Percentiles rank a stretch among this genome's conserved stretches.
Evolutionary conservation across 1,140 invertebrate genomes (phyloP).

Genomic region (Panagrolaimus sp.): DNA sequence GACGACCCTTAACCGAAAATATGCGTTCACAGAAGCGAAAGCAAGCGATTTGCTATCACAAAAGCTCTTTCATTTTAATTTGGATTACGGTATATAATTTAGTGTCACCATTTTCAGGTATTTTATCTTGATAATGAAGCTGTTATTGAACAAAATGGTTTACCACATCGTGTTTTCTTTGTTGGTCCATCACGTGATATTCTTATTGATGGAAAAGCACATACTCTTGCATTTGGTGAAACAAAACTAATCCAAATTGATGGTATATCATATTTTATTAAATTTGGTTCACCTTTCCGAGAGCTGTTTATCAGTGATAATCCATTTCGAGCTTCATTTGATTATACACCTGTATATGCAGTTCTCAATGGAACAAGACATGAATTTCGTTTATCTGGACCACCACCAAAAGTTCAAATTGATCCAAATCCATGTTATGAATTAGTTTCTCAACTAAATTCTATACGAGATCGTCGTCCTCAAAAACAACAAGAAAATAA

Average conservation of each 20-base stretch:
- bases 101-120: conserved; percentile 14
- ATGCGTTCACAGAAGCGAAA: too few species aligned
- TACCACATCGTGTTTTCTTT: conserved; percentile 49
- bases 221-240: conserved; percentile 49
- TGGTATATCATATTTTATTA: conserved; percentile 65
- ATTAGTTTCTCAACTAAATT: too few species aligned
- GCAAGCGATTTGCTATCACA: too few species aligned
- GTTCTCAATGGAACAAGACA: conserved; percentile 73
- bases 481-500: too few species aligned
- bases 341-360: conserved; percentile 76
- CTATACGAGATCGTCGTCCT: too few species aligned
- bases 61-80: too few species aligned
- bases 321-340: conserved; percentile 81
- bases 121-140: conserved; percentile 44
- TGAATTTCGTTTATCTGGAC: conserved; percentile 73
- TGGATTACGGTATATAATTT: too few species aligned
- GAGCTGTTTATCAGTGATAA: conserved; percentile 82
- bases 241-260: conserved; percentile 59
- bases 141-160: conserved; percentile 52
- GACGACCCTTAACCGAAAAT: too few species aligned
- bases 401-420: conserved; percentile 69
- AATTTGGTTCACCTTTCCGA: conserved; percentile 80
- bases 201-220: conserved; percentile 41
- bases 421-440: conserved; percentile 59
- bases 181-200: conserved; percentile 42